Evolutionary conservation across 2,888 invertebrate genomes (phyloP).

Genomic region (Pantelozetes paolii): DNA sequence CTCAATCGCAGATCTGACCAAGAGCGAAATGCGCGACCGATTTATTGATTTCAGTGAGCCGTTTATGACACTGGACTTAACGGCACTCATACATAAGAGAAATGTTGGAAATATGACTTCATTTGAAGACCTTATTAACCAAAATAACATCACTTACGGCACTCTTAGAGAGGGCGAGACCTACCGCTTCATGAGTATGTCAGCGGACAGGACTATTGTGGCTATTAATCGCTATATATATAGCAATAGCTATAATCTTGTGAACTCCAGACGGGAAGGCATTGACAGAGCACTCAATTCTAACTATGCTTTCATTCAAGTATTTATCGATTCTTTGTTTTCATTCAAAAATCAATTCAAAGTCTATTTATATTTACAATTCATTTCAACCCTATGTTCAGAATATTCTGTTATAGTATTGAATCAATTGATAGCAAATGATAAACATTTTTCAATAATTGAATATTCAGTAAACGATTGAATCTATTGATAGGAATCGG

Average conservation of each 20-base stretch:
- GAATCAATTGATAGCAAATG: no score
- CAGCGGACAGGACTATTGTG: not conserved
- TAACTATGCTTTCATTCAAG: conserved; percentile 39
- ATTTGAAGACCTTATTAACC: conserved; percentile 26
- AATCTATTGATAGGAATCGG: conserved; percentile 21
- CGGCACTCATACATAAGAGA: conserved; percentile 55
- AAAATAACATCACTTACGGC: not conserved
- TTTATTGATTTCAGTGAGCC: conserved; percentile 95
- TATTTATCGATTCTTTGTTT: not conserved
- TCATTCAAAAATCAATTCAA: no score
- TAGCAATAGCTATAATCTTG: conserved; percentile 14
- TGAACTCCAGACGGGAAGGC: conserved; percentile 29
- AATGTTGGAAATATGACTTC: conserved; percentile 18
- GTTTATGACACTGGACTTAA: conserved; percentile 83
- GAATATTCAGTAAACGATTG: not conserved
- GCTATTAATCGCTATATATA: conserved; percentile 7
- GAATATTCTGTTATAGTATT: no score
- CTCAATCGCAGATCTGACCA: conserved; percentile 93
- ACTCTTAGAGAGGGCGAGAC: conserved; percentile 12
- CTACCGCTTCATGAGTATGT: conserved; percentile 20
- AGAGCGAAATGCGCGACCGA: conserved; percentile 87
- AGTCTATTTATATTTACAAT: no score
- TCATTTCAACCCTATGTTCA: no score
- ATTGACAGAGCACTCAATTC: conserved; percentile 12
- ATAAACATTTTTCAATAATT: not conserved